Evolutionary conservation across 2,888 invertebrate species (phyloP).

Genomic region (Achlya flavicornis): DNA sequence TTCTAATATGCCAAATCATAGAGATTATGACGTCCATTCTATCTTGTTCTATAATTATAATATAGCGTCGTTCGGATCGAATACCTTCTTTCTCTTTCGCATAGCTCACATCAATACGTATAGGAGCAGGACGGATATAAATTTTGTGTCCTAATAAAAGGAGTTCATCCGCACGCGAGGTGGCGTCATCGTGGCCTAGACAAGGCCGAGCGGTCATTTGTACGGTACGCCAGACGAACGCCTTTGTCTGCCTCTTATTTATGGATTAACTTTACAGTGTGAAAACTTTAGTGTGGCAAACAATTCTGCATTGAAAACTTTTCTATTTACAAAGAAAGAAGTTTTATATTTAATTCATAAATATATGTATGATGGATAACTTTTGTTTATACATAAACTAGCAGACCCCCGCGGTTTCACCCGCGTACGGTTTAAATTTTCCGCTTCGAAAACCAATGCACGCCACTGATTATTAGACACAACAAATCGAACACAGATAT

Average conservation of each 20-base stretch:
- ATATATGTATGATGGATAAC: background rate
- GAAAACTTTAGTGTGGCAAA: slow-evolving; percentile 37
- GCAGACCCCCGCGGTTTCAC: too few relatives aligned
- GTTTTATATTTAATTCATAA: background rate
- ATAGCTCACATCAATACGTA: slow-evolving; percentile 26
- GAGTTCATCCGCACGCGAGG: slow-evolving; percentile 73
- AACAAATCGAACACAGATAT: too few relatives aligned
- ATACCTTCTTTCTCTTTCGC: slow-evolving; percentile 49
- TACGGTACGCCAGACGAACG: slow-evolving; percentile 73
- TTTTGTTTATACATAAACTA: too few relatives aligned
- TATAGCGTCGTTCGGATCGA: slow-evolving; percentile 36
- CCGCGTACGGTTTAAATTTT: too few relatives aligned
- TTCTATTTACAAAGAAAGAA: background rate
- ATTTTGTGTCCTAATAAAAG: slow-evolving; percentile 73
- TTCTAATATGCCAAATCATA: slow-evolving; percentile 24
- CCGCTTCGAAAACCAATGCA: too few relatives aligned
- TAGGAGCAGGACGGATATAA: slow-evolving; percentile 61
- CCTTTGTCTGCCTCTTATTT: slow-evolving; percentile 66
- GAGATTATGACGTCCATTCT: slow-evolving; percentile 38
- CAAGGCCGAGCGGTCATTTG: slow-evolving; percentile 82
- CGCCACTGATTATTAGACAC: too few relatives aligned
- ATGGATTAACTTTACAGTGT: slow-evolving; percentile 46
- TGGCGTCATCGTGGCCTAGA: slow-evolving; percentile 83
- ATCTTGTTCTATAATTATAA: slow-evolving; percentile 54
- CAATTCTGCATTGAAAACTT: slow-evolving; percentile 10